A percentile compares a stretch with the other conserved stretches of the same genome.
Conservation (phyloP, 2,113 vertebrate genomes). For the Chunga burmeisteri region DNA sequence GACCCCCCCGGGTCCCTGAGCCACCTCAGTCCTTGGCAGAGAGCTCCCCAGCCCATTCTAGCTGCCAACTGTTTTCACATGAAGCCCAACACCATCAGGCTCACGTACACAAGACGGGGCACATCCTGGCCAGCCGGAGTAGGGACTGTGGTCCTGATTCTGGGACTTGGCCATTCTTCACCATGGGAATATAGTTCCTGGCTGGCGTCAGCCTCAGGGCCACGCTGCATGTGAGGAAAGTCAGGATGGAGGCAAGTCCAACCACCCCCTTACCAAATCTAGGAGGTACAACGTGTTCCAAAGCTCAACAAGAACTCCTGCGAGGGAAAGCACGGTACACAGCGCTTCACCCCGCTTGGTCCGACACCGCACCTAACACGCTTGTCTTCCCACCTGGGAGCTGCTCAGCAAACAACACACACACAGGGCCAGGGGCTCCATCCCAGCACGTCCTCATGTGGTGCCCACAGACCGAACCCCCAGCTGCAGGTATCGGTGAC, state of each 20-base stretch:
- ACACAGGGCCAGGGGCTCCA: background rate
- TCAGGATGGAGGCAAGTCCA: background rate
- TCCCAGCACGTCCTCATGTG: background rate
- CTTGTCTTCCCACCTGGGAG: background rate
- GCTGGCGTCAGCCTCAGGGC: background rate
- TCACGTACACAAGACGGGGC: background rate
- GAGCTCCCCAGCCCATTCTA: background rate
- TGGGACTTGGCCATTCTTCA: background rate
- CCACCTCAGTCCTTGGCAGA: background rate
- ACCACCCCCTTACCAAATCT: background rate
- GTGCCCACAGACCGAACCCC: background rate
- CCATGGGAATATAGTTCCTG: background rate
- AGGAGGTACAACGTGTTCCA: background rate
- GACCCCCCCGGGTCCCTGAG: background rate
- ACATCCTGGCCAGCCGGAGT: background rate
- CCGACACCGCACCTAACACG: background rate
- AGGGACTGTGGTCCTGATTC: background rate
- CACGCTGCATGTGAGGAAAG: fast-evolving
- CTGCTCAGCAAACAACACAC: background rate
- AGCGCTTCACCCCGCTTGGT: background rate
- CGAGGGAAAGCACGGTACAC: background rate
- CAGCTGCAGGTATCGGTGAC: background rate
- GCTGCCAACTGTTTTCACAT: background rate
- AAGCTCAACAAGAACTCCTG: background rate
- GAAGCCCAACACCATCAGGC: background rate